Conservation (phyloP, 2,113 vertebrate species). For the Calidris pygmaea region DNA sequence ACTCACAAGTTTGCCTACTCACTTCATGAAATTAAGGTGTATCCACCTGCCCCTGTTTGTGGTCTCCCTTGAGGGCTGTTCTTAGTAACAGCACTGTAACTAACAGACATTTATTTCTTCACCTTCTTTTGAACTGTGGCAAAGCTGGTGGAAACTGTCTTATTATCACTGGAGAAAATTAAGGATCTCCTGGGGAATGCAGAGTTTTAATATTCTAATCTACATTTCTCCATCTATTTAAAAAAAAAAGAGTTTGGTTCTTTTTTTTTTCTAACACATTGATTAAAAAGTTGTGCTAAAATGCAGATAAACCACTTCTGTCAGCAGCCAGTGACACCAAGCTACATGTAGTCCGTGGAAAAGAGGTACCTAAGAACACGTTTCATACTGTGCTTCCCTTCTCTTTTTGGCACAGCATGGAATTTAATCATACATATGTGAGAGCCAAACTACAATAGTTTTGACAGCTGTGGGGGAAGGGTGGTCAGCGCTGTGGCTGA, state of each 20-base stretch:
- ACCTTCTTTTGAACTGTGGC: not conserved
- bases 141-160: not conserved
- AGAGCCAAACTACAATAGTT: not conserved
- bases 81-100: not conserved
- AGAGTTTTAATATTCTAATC: not conserved
- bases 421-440: not conserved
- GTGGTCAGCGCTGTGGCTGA: not conserved
- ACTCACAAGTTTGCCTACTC: not conserved
- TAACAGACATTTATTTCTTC: not conserved
- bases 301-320: not conserved
- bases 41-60: not conserved
- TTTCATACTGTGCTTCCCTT: not conserved
- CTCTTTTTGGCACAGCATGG: not conserved
- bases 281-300: not conserved
- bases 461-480: constrained; percentile 25
- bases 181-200: not conserved
- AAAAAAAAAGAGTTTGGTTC: not conserved
- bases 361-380: not conserved
- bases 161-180: not conserved
- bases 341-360: not conserved
- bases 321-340: not conserved
- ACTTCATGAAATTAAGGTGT: not conserved
- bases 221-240: not conserved
- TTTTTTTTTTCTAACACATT: not conserved
- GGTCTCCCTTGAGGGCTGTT: not conserved